Evolutionary conservation across 2,888 invertebrate genomes (phyloP), one percentile per base, ranked within the genome.

Genomic region (Gortyna flavago): DNA sequence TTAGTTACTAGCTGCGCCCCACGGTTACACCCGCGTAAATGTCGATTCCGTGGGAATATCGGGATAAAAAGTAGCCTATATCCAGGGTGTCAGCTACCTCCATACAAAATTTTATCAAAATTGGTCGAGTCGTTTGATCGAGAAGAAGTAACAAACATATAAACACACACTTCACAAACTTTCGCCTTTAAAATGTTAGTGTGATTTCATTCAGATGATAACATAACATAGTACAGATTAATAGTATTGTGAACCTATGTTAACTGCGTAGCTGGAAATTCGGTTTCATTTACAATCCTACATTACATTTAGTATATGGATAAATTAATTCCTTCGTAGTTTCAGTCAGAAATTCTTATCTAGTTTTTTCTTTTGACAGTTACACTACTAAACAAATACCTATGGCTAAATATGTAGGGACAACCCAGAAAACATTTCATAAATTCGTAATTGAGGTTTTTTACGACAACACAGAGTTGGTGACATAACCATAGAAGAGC

Each of bases 371-470:
- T 77, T 4, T 62, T n/a, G 32, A 51, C 8, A 54, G 25, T 41
- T n/a, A 54, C 4, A 66, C 29, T 57, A 41, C 25, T 80, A 35
- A 57, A 51, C 41, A 72, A 41, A 62, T 62, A 71, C 57, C 41
- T 80, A 75, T 64, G 41, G 1, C 59, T 76, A 77, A 76, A 59
- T 74, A 57, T 25, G 35, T 62, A 59, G 32, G n/a, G 21, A 35
- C 32, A 57, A 65, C 29, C 35, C 65, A 51, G 13, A 65, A 59
- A 57, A 48, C 3, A 61, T 44, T 29, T 35, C 16, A 68, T 75
- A 72, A 83, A 76, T 83, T 83, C 83, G 68, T 72, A 9, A 51
- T 57, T 57, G 82, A 85, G 77, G 77, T 29, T 70, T 81, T 71
- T 25, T 65, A 66, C 11, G 35, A 67, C 32, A n/a, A 54, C n/a